phyloP scores from a whole-genome alignment of 2,888 invertebrate species.

The Drosophila infuscata region DNA sequence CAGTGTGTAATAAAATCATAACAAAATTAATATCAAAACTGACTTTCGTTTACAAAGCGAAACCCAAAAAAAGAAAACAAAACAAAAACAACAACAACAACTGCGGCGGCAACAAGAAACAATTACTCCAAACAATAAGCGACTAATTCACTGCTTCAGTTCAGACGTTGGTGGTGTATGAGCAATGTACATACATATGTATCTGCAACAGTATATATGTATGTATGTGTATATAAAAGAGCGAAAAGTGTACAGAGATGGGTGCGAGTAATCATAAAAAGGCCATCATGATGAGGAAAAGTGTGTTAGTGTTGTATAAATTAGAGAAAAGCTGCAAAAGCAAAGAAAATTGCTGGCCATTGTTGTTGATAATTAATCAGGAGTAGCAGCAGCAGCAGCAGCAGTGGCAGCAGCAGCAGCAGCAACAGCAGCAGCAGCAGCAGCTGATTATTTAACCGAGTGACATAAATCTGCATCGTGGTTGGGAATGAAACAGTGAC shows the following conservation, averaged over 20 bases:
- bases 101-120: conserved; percentile 65
- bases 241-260: conserved; percentile 47
- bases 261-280: conserved; percentile 72
- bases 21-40: conserved; percentile 68
- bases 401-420: background rate
- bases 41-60: conserved; percentile 69
- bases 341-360: conserved; percentile 55
- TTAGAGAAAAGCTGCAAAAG: conserved; percentile 57
- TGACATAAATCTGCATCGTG: conserved; percentile 66
- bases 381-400: conserved; percentile 2
- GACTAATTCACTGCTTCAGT: conserved; percentile 72
- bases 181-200: conserved; percentile 32
- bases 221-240: conserved; percentile 14
- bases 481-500: conserved; percentile 53
- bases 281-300: conserved; percentile 72
- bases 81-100: conserved; percentile 22
- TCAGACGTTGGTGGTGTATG: conserved; percentile 48
- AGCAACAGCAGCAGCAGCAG: conserved; percentile 9
- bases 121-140: conserved; percentile 78
- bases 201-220: conserved; percentile 4
- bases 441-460: conserved; percentile 72
- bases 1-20: conserved; percentile 52
- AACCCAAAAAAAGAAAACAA: conserved; percentile 21
- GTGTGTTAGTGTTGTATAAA: conserved; percentile 55
- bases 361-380: conserved; percentile 71